Evolutionary conservation across 2,113 vertebrate genomes (phyloP).

Genomic region (Ptilonorhynchus violaceus): DNA sequence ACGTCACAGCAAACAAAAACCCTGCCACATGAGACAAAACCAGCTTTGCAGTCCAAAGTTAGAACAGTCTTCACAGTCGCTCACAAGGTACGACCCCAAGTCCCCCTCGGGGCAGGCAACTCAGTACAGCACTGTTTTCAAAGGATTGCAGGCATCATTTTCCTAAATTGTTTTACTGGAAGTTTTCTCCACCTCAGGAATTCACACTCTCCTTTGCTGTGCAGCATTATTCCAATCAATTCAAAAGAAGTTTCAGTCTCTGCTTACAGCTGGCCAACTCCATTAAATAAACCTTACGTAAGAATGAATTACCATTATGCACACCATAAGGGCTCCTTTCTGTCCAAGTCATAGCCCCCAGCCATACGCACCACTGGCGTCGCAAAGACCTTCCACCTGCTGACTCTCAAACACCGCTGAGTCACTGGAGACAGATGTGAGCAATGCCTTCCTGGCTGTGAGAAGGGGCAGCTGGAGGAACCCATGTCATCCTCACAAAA

Average conservation of each 20-base stretch:
- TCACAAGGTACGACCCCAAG: accelerated
- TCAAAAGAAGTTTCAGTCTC: neutral
- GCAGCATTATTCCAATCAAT: neutral
- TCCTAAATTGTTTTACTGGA: neutral
- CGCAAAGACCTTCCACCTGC: neutral
- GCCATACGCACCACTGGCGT: neutral
- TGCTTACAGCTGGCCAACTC: neutral
- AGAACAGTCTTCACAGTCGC: neutral
- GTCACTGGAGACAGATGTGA: neutral
- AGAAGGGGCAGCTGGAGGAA: neutral
- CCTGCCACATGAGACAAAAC: accelerated
- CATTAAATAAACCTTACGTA: neutral
- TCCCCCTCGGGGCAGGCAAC: neutral
- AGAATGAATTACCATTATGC: neutral
- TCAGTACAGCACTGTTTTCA: neutral
- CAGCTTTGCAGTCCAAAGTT: neutral
- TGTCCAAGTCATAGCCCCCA: neutral
- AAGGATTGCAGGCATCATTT: neutral
- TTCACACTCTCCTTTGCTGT: neutral
- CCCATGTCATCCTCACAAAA: accelerated
- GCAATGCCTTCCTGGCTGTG: neutral
- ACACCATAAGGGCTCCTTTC: neutral
- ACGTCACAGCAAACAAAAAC: neutral
- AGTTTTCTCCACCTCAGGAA: neutral
- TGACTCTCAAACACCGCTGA: neutral